Evolutionary conservation across 1,140 invertebrate genomes (phyloP).

Genomic region (Anastatus disparis): DNA sequence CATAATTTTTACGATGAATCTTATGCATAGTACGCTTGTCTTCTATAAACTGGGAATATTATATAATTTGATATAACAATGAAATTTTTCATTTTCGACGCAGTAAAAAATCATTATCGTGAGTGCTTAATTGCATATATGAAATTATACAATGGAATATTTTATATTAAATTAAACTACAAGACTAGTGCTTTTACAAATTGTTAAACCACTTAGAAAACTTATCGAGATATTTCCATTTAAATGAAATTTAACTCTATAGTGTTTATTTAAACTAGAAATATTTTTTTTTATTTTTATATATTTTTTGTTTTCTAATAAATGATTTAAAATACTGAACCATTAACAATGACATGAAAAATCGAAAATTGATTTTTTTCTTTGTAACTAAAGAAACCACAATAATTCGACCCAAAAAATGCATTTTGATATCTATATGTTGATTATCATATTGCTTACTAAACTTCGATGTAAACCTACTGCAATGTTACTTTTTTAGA

Average conservation of each 20-base stretch:
- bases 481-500: no score
- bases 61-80: no score
- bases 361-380: constrained; percentile 1
- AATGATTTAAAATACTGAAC: constrained; percentile 30
- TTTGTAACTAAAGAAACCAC: background rate
- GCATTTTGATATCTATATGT: background rate
- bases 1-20: no score
- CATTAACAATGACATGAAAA: constrained; percentile 5
- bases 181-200: constrained; percentile 31
- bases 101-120: no score
- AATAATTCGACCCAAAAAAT: background rate
- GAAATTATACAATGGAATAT: background rate
- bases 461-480: no score
- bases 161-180: constrained; percentile 12
- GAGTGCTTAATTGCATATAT: background rate
- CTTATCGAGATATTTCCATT: background rate
- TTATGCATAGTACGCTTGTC: no score
- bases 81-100: no score
- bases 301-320: constrained; percentile 17
- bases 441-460: no score
- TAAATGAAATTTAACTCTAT: no score
- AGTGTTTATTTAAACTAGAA: no score
- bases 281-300: no score
- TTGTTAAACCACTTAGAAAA: constrained; percentile 7
- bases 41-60: background rate